A percentile compares a stretch with the other conserved stretches of the same genome.
Evolutionary conservation across 2,797 vertebrate species (phyloP).

Genomic region (Aulostomus chinensis): DNA sequence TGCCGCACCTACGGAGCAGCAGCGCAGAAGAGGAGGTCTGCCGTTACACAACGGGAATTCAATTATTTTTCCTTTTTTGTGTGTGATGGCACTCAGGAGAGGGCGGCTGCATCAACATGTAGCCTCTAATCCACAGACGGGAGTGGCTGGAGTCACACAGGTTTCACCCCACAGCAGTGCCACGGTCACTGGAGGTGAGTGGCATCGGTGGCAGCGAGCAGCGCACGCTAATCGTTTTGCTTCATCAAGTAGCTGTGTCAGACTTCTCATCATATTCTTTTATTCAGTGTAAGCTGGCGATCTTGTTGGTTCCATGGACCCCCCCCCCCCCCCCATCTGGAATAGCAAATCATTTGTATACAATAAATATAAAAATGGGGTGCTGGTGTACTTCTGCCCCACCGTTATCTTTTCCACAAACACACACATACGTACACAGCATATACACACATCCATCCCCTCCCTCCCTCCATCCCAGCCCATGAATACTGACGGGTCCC

Average conservation of each 20-base stretch:
- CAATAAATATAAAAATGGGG: constrained; percentile 74
- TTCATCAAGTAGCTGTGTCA: not conserved
- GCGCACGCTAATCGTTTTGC: not conserved
- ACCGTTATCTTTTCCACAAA: constrained; percentile 26
- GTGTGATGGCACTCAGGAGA: no score
- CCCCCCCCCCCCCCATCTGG: constrained; percentile 14
- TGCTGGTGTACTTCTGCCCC: constrained; percentile 74
- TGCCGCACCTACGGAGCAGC: no score
- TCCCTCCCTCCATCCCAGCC: constrained; percentile 23
- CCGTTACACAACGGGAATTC: no score
- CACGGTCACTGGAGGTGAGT: not conserved
- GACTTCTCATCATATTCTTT: not conserved
- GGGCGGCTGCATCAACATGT: no score
- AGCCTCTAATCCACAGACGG: not conserved
- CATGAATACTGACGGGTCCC: constrained; percentile 50
- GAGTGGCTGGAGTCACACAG: not conserved
- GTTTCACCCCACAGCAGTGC: constrained; percentile 9
- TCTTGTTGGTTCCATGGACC: constrained; percentile 9
- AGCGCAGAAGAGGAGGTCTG: no score
- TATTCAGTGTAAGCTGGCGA: constrained; percentile 27
- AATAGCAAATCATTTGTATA: constrained; percentile 53
- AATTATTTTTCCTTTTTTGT: no score
- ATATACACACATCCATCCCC: constrained; percentile 36
- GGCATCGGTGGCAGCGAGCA: not conserved
- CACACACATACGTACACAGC: constrained; percentile 46